Evolutionary conservation across 2,113 vertebrate genomes (phyloP), one percentile per base, ranked within the genome.

Genomic region (Myocastor coypus): DNA sequence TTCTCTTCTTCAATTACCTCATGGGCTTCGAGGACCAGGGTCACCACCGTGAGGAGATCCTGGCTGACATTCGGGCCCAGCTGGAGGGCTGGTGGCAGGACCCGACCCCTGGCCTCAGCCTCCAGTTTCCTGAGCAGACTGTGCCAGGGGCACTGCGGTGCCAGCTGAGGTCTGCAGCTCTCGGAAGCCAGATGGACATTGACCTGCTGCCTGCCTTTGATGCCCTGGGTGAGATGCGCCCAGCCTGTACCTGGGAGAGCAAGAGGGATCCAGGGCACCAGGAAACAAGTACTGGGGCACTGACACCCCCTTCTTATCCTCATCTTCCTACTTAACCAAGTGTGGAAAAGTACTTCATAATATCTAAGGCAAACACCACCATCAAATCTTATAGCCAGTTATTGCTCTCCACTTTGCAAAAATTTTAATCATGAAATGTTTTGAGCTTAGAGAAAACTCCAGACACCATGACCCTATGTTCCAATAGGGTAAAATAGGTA

Each of bases 1-100:
- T 97, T 75, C 10, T 97, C 73, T 97, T 97, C 92, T 63, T 97
- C 87, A 96, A 92, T 52, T 55, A 88, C 73, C 85, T 97, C 57
- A 6, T 61, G 2, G 20, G 19, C 91, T 94, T 94, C 81, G 11
- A 40, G 68, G 96, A 83, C 59, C 95, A 93, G 57, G 28, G 30
- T 3, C 3, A 81, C n/a, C 37, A 0, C 40, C 2, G 20, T 1
- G 30, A 17, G 0, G 63, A 92, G 80, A 81, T 94, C 87, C 75
- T 97, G 12, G 0, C 9, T 1, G 97, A 92, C 1, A 92, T 97
- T 30, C 55, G 13, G 40, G 13, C 24, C 3, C 92, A 92, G 66
- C 87, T 97, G 84, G 92, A 87, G 24, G n/a, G 63, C 34, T 40
- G 66, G 55, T 40, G 91, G 61, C 68, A 2, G 46, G 73, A 57